Evolutionary conservation across 2,888 invertebrate species (phyloP).

Genomic region (Netelia inedita): DNA sequence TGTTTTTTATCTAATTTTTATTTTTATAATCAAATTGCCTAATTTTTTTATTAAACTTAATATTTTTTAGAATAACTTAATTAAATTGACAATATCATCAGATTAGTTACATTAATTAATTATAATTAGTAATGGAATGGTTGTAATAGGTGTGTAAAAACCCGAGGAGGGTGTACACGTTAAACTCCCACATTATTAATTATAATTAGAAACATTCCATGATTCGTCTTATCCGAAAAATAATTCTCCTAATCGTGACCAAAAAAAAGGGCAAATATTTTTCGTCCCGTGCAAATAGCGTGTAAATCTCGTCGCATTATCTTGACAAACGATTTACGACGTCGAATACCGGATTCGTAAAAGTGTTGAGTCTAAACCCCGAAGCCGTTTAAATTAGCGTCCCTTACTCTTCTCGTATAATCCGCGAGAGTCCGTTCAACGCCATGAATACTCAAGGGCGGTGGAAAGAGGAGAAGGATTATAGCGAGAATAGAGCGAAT

Average conservation of each 20-base stretch:
- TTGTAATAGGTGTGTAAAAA: too few species aligned
- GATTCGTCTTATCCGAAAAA: too few species aligned
- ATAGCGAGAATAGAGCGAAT: not conserved
- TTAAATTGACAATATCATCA: too few species aligned
- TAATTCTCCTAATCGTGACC: not conserved
- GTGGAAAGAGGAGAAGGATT: not conserved
- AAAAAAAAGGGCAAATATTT: not conserved
- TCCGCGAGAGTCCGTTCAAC: conserved; percentile 44
- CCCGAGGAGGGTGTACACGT: too few species aligned
- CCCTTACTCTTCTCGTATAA: conserved; percentile 15
- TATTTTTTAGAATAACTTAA: too few species aligned
- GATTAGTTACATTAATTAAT: too few species aligned
- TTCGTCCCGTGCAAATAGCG: not conserved
- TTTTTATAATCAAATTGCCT: too few species aligned
- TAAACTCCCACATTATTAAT: too few species aligned
- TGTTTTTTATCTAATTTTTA: not conserved
- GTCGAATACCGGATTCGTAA: conserved; percentile 1
- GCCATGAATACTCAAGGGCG: not conserved
- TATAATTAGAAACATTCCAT: too few species aligned
- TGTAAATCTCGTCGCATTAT: not conserved
- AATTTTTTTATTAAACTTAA: too few species aligned
- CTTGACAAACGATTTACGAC: not conserved
- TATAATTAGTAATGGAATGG: too few species aligned
- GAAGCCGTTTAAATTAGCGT: conserved; percentile 33
- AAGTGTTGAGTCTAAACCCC: conserved; percentile 43